Percentiles rank a stretch among this genome's conserved stretches.
phyloP scores from a whole-genome alignment of 1,140 invertebrate genomes.

The Euwallacea similis region DNA sequence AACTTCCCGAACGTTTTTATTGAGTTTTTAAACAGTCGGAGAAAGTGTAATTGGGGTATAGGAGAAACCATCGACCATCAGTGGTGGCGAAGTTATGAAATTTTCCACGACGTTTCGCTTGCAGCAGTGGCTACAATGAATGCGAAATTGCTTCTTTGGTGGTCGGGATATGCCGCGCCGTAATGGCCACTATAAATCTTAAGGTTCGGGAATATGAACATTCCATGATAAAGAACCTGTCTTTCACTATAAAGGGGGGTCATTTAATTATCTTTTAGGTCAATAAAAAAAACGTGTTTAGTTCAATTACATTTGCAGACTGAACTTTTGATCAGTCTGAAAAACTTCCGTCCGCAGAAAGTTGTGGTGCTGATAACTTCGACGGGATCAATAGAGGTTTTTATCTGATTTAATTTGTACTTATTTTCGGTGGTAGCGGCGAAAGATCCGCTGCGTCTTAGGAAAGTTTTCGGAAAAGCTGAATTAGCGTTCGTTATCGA shows the following conservation, averaged over 20 bases:
- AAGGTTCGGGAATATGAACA: constrained; percentile 30
- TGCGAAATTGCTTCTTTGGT: constrained; percentile 34
- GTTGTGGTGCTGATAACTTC: constrained; percentile 7
- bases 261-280: neutral
- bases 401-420: constrained; percentile 19
- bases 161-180: constrained; percentile 32
- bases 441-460: constrained; percentile 5
- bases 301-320: neutral
- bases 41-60: neutral
- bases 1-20: constrained; percentile 6
- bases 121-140: constrained; percentile 39
- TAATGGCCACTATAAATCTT: constrained; percentile 36
- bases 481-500: constrained; percentile 2
- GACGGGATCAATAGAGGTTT: constrained; percentile 13
- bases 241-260: neutral
- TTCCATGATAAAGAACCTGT: constrained; percentile 32
- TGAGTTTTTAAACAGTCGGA: neutral
- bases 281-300: neutral
- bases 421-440: constrained; percentile 1
- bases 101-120: constrained; percentile 23
- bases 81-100: constrained; percentile 18
- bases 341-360: neutral
- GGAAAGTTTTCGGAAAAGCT: constrained; percentile 11
- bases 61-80: no score
- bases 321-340: neutral